Evolutionary conservation across 2,888 invertebrate genomes (phyloP).

Genomic region (Tipula unca): DNA sequence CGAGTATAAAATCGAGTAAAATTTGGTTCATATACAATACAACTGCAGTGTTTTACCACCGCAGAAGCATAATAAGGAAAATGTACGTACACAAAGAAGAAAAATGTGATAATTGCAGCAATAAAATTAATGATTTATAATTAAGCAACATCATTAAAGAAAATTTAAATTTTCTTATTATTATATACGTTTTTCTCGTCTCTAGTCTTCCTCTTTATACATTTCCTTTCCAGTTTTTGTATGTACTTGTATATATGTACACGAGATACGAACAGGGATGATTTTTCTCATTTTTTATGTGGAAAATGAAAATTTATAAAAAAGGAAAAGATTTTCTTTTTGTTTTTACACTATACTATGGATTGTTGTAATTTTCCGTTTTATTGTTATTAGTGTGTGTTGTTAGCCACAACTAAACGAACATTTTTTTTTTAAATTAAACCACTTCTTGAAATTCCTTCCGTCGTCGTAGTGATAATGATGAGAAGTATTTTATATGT

Average conservation of each 20-base stretch:
- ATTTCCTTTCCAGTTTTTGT: neutral
- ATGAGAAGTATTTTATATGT: neutral
- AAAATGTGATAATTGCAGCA: slow-evolving; percentile 3
- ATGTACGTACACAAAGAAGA: neutral
- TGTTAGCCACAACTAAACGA: neutral
- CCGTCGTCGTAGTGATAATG: neutral
- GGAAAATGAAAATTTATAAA: neutral
- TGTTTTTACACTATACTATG: neutral
- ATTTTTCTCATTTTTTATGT: neutral
- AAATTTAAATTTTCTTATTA: neutral
- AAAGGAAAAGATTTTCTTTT: neutral
- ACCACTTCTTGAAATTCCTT: neutral
- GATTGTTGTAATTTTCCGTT: neutral
- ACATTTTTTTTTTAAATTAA: neutral
- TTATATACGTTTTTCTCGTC: neutral
- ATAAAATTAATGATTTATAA: slow-evolving; percentile 14
- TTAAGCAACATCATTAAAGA: slow-evolving; percentile 1
- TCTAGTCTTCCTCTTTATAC: neutral
- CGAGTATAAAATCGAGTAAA: neutral
- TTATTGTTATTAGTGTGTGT: neutral
- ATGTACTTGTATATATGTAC: neutral
- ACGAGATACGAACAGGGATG: neutral
- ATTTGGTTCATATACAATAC: neutral
- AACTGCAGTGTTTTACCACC: neutral
- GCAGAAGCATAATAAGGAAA: neutral